Conservation (phyloP, 2,113 vertebrate species). For the Noturus placidus region DNA sequence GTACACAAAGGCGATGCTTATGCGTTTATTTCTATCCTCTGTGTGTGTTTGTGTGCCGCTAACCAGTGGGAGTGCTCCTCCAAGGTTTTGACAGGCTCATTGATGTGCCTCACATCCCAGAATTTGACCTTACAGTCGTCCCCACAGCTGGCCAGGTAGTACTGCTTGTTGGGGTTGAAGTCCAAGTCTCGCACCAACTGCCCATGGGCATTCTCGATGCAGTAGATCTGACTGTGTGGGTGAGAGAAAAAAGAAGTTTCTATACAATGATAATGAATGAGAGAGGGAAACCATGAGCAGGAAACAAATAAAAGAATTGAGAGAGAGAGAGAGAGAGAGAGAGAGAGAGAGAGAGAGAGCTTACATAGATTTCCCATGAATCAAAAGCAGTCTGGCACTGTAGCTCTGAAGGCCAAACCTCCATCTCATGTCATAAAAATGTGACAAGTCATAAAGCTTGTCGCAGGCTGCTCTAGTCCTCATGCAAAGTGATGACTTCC, state of each 20-base stretch:
- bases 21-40: neutral
- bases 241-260: constrained; percentile 12
- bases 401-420: constrained; percentile 66
- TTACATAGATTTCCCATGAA: constrained; percentile 51
- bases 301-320: neutral
- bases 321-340: neutral
- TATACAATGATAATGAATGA: neutral
- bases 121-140: constrained; percentile 99
- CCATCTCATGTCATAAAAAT: constrained; percentile 59
- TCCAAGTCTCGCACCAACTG: constrained; percentile 97
- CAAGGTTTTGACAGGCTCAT: constrained; percentile 87
- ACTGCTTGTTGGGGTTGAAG: constrained; percentile 98
- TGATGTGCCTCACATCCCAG: constrained; percentile 91
- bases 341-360: constrained; percentile 9
- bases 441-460: constrained; percentile 52
- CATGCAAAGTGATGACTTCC: constrained; percentile 38
- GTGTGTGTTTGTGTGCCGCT: constrained; percentile 46
- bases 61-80: constrained; percentile 99
- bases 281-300: neutral
- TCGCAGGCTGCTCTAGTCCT: constrained; percentile 25
- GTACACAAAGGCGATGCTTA: constrained; percentile 18
- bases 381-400: constrained; percentile 60
- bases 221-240: constrained; percentile 89
- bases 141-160: constrained; percentile 96
- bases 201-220: constrained; percentile 96